Evolutionary conservation across 2,797 vertebrate species (phyloP).

Genomic region (Iguana delicatissima): DNA sequence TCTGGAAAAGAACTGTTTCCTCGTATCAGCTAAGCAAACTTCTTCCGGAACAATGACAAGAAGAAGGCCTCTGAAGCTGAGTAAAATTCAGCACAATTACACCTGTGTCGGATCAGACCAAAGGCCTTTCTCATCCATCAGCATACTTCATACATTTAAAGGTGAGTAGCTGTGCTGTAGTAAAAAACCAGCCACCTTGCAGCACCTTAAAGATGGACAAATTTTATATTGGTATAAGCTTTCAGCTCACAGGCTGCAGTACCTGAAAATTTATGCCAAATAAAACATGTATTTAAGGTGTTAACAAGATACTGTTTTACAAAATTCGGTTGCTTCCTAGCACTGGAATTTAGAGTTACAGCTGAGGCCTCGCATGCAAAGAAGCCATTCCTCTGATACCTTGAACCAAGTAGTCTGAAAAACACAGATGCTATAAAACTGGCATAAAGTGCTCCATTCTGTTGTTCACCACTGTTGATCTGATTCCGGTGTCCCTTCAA

Average conservation of each 20-base stretch:
- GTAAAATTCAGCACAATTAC: neutral
- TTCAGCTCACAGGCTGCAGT: too few species aligned
- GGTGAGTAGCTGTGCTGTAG: neutral
- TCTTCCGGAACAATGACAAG: neutral
- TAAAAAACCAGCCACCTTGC: too few species aligned
- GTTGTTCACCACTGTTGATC: neutral
- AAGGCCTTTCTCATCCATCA: neutral
- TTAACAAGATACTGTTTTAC: too few species aligned
- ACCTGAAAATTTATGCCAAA: too few species aligned
- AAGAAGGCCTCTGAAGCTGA: neutral
- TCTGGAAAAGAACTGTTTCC: neutral
- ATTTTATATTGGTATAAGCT: too few species aligned
- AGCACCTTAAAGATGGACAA: too few species aligned
- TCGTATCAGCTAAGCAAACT: neutral
- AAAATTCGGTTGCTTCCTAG: neutral
- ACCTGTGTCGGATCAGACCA: neutral
- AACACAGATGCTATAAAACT: neutral
- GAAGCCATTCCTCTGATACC: neutral
- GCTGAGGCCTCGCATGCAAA: neutral
- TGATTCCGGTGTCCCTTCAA: neutral
- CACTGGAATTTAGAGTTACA: neutral
- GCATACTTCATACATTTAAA: neutral
- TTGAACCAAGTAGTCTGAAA: neutral
- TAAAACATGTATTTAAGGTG: too few species aligned
- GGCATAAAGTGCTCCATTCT: neutral